A percentile compares a stretch with the other conserved stretches of the same genome.
phyloP scores from a whole-genome alignment of 2,797 vertebrate species.

The Hydrocynus forskahlii region DNA sequence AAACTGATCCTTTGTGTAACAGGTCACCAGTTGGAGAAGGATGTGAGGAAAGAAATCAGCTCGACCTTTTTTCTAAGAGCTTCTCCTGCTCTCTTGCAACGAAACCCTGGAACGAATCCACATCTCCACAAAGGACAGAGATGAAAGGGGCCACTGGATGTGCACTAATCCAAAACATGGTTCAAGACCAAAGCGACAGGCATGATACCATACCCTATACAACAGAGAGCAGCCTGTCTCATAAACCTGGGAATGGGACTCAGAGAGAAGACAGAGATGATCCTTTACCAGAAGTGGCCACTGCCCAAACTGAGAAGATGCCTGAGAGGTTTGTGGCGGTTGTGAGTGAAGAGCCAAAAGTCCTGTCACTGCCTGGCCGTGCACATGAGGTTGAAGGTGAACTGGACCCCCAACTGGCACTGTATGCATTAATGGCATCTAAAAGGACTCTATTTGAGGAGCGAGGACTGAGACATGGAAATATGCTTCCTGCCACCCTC shows the following conservation, averaged over 20 bases:
- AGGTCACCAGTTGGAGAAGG: constrained; percentile 29
- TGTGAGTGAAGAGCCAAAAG: constrained; percentile 9
- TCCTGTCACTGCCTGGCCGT: constrained; percentile 13
- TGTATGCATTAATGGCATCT: constrained; percentile 16
- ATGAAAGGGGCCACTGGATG: constrained; percentile 21
- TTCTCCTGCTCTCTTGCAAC: constrained; percentile 1
- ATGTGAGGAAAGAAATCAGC: constrained; percentile 11
- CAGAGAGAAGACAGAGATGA: constrained; percentile 12
- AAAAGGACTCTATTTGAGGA: constrained; percentile 15
- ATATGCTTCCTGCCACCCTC: background rate
- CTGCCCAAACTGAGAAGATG: constrained; percentile 31
- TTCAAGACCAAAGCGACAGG: constrained; percentile 29
- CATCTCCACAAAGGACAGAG: constrained; percentile 33
- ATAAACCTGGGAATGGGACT: constrained; percentile 8
- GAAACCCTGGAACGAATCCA: constrained; percentile 21
- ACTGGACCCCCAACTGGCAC: constrained; percentile 6
- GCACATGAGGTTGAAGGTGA: constrained; percentile 5
- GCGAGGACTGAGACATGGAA: background rate
- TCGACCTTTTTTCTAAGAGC: constrained; percentile 31
- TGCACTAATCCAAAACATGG: constrained; percentile 27
- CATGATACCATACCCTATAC: constrained; percentile 14
- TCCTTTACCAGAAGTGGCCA: constrained; percentile 28
- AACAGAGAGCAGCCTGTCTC: constrained; percentile 6
- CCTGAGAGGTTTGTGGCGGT: constrained; percentile 28
- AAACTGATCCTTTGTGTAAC: constrained; percentile 12